Base-by-base conservation (phyloP, 2,797 vertebrate genomes). In the Enteromius fasciolatus region DNA sequence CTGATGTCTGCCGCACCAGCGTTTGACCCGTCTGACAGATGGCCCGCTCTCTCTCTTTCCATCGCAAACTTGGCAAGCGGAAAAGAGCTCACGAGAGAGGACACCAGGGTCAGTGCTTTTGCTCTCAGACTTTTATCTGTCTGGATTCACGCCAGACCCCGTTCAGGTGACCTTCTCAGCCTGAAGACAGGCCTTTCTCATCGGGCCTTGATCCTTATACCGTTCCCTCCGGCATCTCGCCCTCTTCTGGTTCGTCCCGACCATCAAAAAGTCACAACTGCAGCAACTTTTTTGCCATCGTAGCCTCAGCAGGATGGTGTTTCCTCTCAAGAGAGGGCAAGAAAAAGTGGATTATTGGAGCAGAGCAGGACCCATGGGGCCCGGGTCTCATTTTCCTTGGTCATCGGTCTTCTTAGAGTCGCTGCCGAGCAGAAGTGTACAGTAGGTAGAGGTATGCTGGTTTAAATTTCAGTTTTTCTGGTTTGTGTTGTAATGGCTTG, bases 141-240 rank as follows among this genome's bases (percentile, higher is more conserved):
- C 86, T 90, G 85, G 76, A 86, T 83, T 20, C 25, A 0, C 50
- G 83, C 87, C 91, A 87, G 89, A 89, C 86, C 87, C 82, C 84
- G 72, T 87, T 87, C 74, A 87, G 88, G 85, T 92, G 92, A 94
- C 93, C 92, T 95, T 94, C 91, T 89, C 88, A 87, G 74, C 77
- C 48, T 90, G 89, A 89, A 92, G 84, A 84, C 68, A 85, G 89
- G 88, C 89, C 88, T 92, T 88, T 74, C 66, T 81, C 85, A 87
- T 17, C 88, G 87, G 88, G 90, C 89, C 25, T 15, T 66, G 83
- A 87, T 92, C 89, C 91, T 91, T 90, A 90, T 87, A 88, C 89
- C 89, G 81, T 82, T 89, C 91, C 86, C 88, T 85, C 86, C 87
- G 76, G 88, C 84, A 77, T 77, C 76, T 77, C 44, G 88, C 88